These are phyloP conservation scores for Platycheirus rosarum DNA, from an alignment of 2,888 invertebrate species.

Conservation along the genomic window DNA sequence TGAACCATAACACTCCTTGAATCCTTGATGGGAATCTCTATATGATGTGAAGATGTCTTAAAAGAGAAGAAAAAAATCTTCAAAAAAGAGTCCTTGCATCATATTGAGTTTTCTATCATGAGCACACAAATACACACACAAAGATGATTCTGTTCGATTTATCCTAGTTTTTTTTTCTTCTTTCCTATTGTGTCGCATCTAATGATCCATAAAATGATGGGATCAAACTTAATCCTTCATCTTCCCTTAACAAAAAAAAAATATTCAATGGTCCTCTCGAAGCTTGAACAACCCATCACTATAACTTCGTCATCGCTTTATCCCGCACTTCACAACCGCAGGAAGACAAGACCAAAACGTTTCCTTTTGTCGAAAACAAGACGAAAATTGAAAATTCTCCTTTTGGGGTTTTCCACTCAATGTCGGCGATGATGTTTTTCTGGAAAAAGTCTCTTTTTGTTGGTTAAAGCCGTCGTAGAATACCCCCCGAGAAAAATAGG, in stretches of 20 bases:
- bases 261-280: constrained; percentile 2
- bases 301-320: constrained; percentile 1
- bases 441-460: constrained; percentile 27
- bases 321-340: not conserved
- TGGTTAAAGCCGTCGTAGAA: too few species aligned
- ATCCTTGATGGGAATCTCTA: constrained; percentile 36
- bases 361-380: constrained; percentile 17
- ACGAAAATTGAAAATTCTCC: constrained; percentile 55
- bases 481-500: constrained; percentile 37
- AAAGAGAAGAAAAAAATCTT: not conserved
- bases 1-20: constrained; percentile 60
- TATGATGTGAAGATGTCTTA: constrained; percentile 53
- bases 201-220: constrained; percentile 74
- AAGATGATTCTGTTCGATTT: constrained; percentile 44
- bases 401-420: not conserved
- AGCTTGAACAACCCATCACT: not conserved
- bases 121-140: constrained; percentile 5
- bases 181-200: constrained; percentile 69
- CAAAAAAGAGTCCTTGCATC: constrained; percentile 1
- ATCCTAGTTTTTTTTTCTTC: too few species aligned
- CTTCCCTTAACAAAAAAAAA: too few species aligned
- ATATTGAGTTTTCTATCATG: constrained; percentile 15
- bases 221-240: constrained; percentile 68
- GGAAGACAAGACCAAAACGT: constrained; percentile 25
- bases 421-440: not conserved